Base-by-base conservation (phyloP, 2,888 invertebrate species). In the Pandemis cinnamomeana region DNA sequence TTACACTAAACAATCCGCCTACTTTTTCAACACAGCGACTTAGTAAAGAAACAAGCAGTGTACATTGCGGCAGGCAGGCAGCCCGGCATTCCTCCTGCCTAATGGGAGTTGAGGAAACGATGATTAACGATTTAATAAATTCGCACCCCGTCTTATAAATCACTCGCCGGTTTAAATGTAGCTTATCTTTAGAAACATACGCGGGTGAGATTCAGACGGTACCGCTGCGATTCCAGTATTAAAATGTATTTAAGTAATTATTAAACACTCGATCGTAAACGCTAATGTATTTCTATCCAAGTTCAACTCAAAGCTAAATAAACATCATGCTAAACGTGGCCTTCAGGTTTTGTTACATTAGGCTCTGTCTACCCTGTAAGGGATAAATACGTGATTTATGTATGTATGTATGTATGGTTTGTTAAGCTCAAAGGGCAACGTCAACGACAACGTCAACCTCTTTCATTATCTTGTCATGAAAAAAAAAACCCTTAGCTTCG, bases 111-210 rank as follows among this genome's bases (percentile, higher is more conserved):
- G 69, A 77, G 78, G 73, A 78, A 79, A 82, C 78, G 80, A 85
- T 87, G 87, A 87, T 84, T 80, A 80, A 87, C 82, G 86, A 80
- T 85, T 85, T 85, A 83, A 87, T 87, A 84, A 84, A 87, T 87
- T 85, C 82, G 80, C 83, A 74, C 75, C 75, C 75, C 77, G 75
- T 75, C 68, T 64, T 79, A 83, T 84, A 84, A 86, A 86, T 86
- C 85, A 85, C 77, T 80, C 66, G 77, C 74, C 72, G 76, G 76
- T 81, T 80, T 80, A 77, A 82, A 80, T 81, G 81, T 77, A 77
- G 78, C 79, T 78, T 73, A 77, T 75, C 27, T 53, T 73, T 69
- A 69, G 15, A 74, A 80, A 78, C 73, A 79, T 75, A 81, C 64
- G 64, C 58, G 51, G 6, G 1, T 42, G 11, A 42, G 42, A 64